Conservation (phyloP, 2,113 vertebrate genomes). For the Puffinus mauretanicus region DNA sequence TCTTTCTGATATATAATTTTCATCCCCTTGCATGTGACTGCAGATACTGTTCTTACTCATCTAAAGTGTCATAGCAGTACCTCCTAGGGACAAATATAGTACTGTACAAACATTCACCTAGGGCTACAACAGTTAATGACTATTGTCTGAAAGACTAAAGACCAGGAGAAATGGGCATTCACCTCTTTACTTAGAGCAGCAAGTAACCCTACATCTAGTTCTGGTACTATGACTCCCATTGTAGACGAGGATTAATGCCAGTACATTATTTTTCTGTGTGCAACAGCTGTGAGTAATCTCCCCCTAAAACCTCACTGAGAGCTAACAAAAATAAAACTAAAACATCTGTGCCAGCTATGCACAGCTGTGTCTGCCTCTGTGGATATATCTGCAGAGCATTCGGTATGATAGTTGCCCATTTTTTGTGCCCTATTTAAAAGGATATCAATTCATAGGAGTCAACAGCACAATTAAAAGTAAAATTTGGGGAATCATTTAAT, state of each 20-base stretch:
- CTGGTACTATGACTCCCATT: neutral
- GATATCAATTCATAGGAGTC: neutral
- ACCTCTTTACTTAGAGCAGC: neutral
- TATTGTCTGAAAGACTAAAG: neutral
- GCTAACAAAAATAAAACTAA: neutral
- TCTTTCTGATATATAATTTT: constrained; percentile 51
- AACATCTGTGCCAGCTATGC: constrained; percentile 5
- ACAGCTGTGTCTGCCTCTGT: constrained; percentile 3
- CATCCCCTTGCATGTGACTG: neutral
- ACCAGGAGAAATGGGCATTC: neutral
- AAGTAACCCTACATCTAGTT: neutral
- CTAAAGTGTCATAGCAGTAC: constrained; percentile 22
- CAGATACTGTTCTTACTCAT: constrained; percentile 22
- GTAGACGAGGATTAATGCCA: neutral
- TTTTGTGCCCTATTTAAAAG: neutral
- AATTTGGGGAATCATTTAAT: neutral
- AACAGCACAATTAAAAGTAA: neutral
- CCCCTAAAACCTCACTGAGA: constrained; percentile 5
- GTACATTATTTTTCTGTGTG: neutral
- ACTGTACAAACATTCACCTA: neutral
- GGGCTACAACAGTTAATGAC: constrained; percentile 12
- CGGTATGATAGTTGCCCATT: neutral
- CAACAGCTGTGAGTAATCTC: constrained; percentile 41
- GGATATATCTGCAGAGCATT: neutral
- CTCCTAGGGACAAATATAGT: constrained; percentile 21